Evolutionary conservation across 1,140 invertebrate genomes (phyloP).

Genomic region (Drosophila kohkoa): DNA sequence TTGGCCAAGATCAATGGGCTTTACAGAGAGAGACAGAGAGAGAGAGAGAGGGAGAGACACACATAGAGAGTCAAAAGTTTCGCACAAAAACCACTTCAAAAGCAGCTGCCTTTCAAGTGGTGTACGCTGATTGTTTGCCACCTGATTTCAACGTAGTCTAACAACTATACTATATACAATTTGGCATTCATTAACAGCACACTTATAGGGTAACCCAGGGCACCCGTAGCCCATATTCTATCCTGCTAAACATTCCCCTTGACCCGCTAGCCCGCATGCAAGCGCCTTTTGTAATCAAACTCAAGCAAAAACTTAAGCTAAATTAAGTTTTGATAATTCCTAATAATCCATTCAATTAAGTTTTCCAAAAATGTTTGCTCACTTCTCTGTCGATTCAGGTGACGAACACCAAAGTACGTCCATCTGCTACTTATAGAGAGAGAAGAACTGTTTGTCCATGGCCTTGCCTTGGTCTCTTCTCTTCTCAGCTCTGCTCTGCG

Average conservation of each 20-base stretch:
- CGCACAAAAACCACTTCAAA: conserved; percentile 69
- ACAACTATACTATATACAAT: conserved; percentile 8
- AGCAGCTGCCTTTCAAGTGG: conserved; percentile 68
- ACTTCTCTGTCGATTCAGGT: conserved; percentile 59
- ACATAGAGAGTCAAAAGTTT: conserved; percentile 57
- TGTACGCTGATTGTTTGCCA: conserved; percentile 65
- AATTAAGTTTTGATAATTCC: conserved; percentile 84
- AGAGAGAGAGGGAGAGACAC: background rate
- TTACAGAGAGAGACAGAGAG: conserved; percentile 8
- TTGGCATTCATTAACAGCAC: conserved; percentile 63
- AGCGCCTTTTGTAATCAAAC: conserved; percentile 36
- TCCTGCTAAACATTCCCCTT: background rate
- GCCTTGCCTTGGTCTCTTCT: background rate
- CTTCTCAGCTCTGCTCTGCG: too few species aligned
- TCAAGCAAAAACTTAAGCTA: conserved; percentile 60
- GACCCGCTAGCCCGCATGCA: conserved; percentile 29
- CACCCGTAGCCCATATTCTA: conserved; percentile 23
- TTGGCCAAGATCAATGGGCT: conserved; percentile 73
- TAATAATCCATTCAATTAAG: conserved; percentile 82
- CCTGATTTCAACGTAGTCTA: conserved; percentile 48
- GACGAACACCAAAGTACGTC: conserved; percentile 14
- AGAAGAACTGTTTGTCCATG: background rate
- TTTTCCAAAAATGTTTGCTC: conserved; percentile 78
- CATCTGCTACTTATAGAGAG: conserved; percentile 2
- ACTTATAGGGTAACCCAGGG: background rate